A percentile compares a stretch with the other conserved stretches of the same genome.
These are phyloP conservation scores for Cryptotermes secundus DNA, from an alignment of 1,140 invertebrate species.

Conservation along the genomic window DNA sequence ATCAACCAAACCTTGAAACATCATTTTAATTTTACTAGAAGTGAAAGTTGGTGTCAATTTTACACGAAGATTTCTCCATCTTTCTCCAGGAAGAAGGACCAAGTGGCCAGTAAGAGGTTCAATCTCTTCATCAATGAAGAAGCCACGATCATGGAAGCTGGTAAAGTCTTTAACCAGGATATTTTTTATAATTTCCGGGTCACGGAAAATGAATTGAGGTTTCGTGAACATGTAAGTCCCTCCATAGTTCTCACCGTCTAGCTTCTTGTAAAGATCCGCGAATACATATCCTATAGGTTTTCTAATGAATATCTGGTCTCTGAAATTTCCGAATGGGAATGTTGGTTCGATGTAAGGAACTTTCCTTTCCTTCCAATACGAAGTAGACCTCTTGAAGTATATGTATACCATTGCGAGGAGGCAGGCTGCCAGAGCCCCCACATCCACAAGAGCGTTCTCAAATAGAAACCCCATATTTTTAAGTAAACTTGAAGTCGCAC, in stretches of 20 bases:
- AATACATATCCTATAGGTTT: neutral
- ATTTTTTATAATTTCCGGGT: no score
- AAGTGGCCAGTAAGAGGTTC: conserved; percentile 13
- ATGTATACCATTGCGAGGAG: conserved; percentile 23
- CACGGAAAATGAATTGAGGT: conserved; percentile 50
- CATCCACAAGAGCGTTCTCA: neutral
- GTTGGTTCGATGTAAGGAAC: conserved; percentile 44
- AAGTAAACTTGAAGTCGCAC: no score
- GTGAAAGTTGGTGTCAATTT: no score
- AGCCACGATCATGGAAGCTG: conserved; percentile 50
- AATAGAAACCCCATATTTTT: neutral
- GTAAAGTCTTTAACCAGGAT: conserved; percentile 53
- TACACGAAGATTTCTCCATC: conserved; percentile 51
- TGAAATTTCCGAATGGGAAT: conserved; percentile 45
- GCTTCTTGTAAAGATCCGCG: neutral
- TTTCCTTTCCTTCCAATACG: conserved; percentile 51
- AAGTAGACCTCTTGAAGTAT: conserved; percentile 40
- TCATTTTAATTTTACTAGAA: conserved; percentile 52
- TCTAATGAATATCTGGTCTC: neutral
- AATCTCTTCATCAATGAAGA: conserved; percentile 49
- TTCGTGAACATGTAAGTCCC: conserved; percentile 51
- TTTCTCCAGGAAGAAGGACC: conserved; percentile 23
- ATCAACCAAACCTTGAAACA: conserved; percentile 43
- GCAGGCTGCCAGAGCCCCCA: neutral
- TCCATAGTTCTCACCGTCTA: neutral